Evolutionary conservation across 2,797 vertebrate species (phyloP).

Genomic region (Triplophysa bombifrons): DNA sequence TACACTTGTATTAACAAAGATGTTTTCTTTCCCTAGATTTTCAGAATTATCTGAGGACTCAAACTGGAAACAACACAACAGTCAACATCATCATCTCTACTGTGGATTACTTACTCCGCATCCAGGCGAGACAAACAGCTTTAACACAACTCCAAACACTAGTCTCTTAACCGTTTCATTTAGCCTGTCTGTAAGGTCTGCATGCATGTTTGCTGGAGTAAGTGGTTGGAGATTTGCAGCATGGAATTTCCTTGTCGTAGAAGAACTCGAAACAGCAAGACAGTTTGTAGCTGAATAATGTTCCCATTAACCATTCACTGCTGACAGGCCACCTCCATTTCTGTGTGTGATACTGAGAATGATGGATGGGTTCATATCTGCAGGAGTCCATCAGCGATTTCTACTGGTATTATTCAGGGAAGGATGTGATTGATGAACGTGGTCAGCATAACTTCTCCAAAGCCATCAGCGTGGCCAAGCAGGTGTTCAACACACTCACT

Average conservation of each 20-base stretch:
- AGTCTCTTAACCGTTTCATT: conserved; percentile 12
- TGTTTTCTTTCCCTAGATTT: conserved; percentile 78
- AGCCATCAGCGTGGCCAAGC: conserved; percentile 92
- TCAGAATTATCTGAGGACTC: conserved; percentile 94
- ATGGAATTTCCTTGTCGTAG: background rate
- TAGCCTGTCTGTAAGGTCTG: background rate
- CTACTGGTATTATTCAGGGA: conserved; percentile 97
- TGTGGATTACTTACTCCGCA: conserved; percentile 92
- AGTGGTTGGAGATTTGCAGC: background rate
- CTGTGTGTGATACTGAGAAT: conserved; percentile 33
- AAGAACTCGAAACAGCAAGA: background rate
- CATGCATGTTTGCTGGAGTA: conserved; percentile 4
- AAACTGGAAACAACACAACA: conserved; percentile 95
- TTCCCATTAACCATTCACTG: conserved; percentile 18
- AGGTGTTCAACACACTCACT: conserved; percentile 95
- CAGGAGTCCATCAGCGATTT: conserved; percentile 98
- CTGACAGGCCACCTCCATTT: conserved; percentile 35
- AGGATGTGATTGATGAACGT: conserved; percentile 88
- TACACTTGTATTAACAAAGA: background rate
- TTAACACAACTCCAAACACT: background rate
- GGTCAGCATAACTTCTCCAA: conserved; percentile 93
- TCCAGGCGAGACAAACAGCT: conserved; percentile 80
- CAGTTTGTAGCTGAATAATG: conserved; percentile 14
- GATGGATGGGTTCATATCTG: conserved; percentile 40
- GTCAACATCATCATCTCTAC: conserved; percentile 97